phyloP scores from a whole-genome alignment of 2,113 vertebrate genomes.

The Eulemur rufifrons region DNA sequence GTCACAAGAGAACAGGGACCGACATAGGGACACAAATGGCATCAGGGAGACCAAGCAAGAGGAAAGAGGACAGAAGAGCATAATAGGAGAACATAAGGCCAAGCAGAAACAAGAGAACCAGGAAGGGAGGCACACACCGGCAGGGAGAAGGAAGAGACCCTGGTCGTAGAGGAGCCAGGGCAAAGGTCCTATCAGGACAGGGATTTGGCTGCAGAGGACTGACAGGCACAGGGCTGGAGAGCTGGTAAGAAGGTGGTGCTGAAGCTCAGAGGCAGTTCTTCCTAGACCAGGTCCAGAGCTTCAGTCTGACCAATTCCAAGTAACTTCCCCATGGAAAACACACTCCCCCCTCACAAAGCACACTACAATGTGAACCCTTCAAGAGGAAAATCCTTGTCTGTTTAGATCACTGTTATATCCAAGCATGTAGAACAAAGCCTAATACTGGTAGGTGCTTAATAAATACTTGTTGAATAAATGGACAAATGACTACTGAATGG shows the following conservation, averaged over 20 bases:
- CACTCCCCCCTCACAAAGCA: background rate
- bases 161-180: background rate
- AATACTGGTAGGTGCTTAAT: background rate
- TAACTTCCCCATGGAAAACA: background rate
- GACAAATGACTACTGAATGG: background rate
- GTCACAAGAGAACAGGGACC: background rate
- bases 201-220: rapidly evolving
- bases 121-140: background rate
- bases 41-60: background rate
- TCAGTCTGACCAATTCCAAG: background rate
- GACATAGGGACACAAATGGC: background rate
- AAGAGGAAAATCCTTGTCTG: background rate
- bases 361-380: background rate
- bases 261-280: background rate
- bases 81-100: background rate
- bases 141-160: background rate
- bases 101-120: background rate
- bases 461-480: background rate
- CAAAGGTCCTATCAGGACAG: background rate
- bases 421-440: background rate
- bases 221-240: background rate
- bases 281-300: background rate
- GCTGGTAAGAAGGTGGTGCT: background rate
- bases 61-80: background rate
- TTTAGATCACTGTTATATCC: background rate